phyloP scores from a whole-genome alignment of 2,888 invertebrate species.

The Temnothorax unifasciatus region DNA sequence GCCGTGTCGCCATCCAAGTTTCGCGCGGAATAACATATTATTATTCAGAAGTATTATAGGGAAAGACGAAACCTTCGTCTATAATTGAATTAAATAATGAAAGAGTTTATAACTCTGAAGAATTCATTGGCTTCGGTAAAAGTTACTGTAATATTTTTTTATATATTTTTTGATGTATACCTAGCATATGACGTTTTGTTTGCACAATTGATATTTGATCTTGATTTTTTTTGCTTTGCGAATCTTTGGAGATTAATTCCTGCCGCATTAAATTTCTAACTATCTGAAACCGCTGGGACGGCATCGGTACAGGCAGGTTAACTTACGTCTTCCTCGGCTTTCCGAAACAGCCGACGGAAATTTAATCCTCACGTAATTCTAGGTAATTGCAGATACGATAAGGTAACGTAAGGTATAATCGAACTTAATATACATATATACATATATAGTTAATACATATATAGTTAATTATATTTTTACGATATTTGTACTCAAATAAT shows the following conservation, averaged over 20 bases:
- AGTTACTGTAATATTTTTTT: not conserved
- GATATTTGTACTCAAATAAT: not conserved
- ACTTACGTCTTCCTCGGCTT: conserved; percentile 41
- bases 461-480: not conserved
- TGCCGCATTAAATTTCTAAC: not conserved
- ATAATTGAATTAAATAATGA: not conserved
- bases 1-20: not conserved
- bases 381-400: conserved; percentile 66
- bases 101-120: not conserved
- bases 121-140: not conserved
- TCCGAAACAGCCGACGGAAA: conserved; percentile 54
- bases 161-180: not conserved
- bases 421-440: conserved; percentile 1
- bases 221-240: not conserved
- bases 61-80: not conserved
- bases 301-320: not conserved
- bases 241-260: not conserved
- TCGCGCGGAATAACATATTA: not conserved
- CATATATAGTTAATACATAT: too few relatives aligned
- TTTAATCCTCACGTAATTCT: conserved; percentile 63
- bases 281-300: conserved; percentile 24
- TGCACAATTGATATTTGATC: conserved; percentile 1
- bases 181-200: not conserved
- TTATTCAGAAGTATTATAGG: not conserved
- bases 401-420: conserved; percentile 15